Evolutionary conservation across 2,797 vertebrate genomes (phyloP), one percentile per base, ranked within the genome.

Genomic region (Sardinella longiceps): DNA sequence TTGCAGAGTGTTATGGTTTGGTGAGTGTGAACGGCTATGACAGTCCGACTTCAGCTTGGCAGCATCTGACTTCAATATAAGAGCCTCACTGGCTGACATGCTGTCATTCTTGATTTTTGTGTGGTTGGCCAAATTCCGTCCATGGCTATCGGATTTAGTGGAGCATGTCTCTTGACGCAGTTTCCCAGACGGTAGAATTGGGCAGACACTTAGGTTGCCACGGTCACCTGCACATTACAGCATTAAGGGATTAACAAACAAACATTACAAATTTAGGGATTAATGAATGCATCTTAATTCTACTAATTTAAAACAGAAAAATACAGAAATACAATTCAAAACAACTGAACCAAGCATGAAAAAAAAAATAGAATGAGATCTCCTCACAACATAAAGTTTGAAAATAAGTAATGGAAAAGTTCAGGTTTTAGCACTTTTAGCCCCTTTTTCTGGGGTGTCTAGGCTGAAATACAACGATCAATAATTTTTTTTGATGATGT

Each of bases 1-100:
- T 89, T 99, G 98, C 81, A 99, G 89, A 82, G 98, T 99, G 92
- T 99, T 99, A 92, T 99, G 98, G 91, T 99, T 99, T 83, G 98
- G 98, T 0, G 98, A 99, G 91, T 99, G 94, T 5, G 98, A 99
- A 87, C 98, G 96, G 88, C 98, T 98, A 84, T 99, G 98, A 1
- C 97, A 99, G 93, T 99, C 98, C 11, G 98, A 98, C 66, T 98
- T 94, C 92, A 99, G 86, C 90, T 99, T 99, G 83, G 95, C 98
- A 0, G 98, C 95, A 77, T 99, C 98, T 0, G 98, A 99, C 90
- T 97, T 97, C 88, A 99, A 93, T 88, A 98, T 94, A 39, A 99
- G 97, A 46, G 97, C 96, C 88, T 99, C 98, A 0, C 97, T 97
- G 84, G 98, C 98, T 3, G 98, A 97, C 50, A 98, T 90, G 56